phyloP scores from a whole-genome alignment of 2,113 vertebrate species.

The Urocolius indicus region DNA sequence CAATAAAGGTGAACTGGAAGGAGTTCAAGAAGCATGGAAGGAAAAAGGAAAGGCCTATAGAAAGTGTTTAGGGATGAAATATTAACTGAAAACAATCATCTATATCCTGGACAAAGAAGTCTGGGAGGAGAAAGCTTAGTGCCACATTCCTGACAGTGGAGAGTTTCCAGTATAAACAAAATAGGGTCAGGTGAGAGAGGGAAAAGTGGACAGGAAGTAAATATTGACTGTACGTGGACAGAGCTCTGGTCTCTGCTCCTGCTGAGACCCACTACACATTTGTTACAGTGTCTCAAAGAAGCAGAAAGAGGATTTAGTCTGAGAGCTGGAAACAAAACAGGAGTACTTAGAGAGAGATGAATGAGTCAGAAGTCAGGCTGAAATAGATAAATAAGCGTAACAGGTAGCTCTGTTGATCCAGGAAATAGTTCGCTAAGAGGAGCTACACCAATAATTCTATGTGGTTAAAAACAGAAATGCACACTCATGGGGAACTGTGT shows the following conservation, averaged over 20 bases:
- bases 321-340: background rate
- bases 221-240: background rate
- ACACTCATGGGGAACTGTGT: accelerated
- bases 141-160: background rate
- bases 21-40: slow-evolving; percentile 32
- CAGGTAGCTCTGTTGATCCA: background rate
- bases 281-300: background rate
- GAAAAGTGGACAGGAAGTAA: background rate
- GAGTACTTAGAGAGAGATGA: background rate
- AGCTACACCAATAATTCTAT: background rate
- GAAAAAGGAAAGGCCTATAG: background rate
- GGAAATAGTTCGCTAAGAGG: background rate
- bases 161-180: background rate
- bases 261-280: background rate
- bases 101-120: background rate
- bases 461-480: background rate
- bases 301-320: background rate
- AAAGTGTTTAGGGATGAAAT: background rate
- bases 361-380: background rate
- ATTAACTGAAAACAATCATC: slow-evolving; percentile 1
- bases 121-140: background rate
- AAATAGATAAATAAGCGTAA: background rate
- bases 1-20: slow-evolving; percentile 49
- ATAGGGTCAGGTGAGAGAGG: background rate
- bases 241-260: background rate